Base-by-base conservation (phyloP, 2,888 invertebrate species). In the Drosophila flavopinicola region DNA sequence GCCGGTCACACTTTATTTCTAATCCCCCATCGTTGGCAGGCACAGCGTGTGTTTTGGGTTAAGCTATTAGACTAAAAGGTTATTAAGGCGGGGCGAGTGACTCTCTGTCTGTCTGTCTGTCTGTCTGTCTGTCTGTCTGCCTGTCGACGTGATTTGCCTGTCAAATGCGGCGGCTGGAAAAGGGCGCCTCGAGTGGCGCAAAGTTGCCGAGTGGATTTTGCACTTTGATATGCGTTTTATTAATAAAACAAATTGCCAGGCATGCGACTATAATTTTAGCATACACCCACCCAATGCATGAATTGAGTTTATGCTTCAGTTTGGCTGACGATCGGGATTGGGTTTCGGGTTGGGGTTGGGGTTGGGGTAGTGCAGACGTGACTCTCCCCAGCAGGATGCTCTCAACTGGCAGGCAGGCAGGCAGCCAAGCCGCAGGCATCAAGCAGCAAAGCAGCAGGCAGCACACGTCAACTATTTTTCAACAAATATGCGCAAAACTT, bases 51-150 rank as follows among this genome's bases (percentile, higher is more conserved):
- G 56, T 42, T 45, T 51, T 53, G 75, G 66, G 54, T 70, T 75
- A 78, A 78, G 79, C 75, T 69, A 78, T 77, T 73, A 72, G 79
- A 69, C 66, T 69, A 73, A 78, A 78, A 78, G 78, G 79, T 77
- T 75, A 75, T 75, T 73, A 59, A 59, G 58, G 44, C 52, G 1
- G 20, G 38, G 48, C 27, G 35, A 24, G 24, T 54, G 48, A n/a
- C n/a, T n/a, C n/a, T n/a, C n/a, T n/a, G n/a, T n/a, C n/a, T n/a
- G n/a, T n/a, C n/a, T n/a, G n/a, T n/a, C n/a, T n/a, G n/a, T n/a
- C n/a, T n/a, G n/a, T n/a, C n/a, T n/a, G n/a, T n/a, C 66, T 48
- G 33, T n/a, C n/a, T n/a, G n/a, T n/a, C 39, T 23, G 68, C n/a
- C 23, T 11, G 52, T 47, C 51, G 71, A 76, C 78, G 75, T 76